phyloP scores from a whole-genome alignment of 92 coral and sea anemone genomes.

The Paramuricea clavata region DNA sequence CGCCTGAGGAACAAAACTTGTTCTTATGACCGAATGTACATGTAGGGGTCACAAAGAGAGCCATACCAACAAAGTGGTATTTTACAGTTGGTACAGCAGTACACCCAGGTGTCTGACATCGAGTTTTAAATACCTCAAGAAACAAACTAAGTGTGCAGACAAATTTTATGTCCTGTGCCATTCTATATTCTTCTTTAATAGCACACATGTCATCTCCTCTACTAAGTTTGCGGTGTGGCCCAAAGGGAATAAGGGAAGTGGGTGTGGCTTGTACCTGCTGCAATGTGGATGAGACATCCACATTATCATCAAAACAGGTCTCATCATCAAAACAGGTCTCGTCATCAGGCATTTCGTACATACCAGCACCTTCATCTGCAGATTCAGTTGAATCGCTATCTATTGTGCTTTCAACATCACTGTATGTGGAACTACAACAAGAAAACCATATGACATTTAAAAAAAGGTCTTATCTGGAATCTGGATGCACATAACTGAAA shows the following conservation, averaged over 20 bases:
- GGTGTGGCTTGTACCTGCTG: too few relatives aligned
- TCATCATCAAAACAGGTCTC: background rate
- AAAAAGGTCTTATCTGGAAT: too few relatives aligned
- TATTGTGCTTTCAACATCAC: too few relatives aligned
- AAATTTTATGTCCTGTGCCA: background rate
- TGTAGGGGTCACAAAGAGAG: background rate
- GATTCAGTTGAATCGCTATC: too few relatives aligned
- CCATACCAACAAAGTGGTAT: constrained; percentile 48
- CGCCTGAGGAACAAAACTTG: constrained; percentile 44
- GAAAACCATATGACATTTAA: too few relatives aligned
- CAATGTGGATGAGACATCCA: too few relatives aligned
- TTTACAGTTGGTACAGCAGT: constrained; percentile 17
- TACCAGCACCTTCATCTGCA: too few relatives aligned
- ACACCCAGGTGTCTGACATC: constrained; percentile 29
- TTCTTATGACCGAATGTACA: constrained; percentile 25
- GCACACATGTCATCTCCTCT: background rate
- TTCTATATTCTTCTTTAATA: background rate
- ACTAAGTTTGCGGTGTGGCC: background rate
- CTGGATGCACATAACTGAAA: too few relatives aligned
- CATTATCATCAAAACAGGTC: too few relatives aligned
- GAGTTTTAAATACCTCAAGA: constrained; percentile 32
- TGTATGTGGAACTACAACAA: too few relatives aligned
- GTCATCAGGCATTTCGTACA: too few relatives aligned
- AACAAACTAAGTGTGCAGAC: constrained; percentile 8
- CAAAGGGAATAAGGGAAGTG: background rate